These are phyloP conservation scores for Phanerotoma sp. DNA, from an alignment of 2,888 invertebrate genomes.

Conservation along the genomic window DNA sequence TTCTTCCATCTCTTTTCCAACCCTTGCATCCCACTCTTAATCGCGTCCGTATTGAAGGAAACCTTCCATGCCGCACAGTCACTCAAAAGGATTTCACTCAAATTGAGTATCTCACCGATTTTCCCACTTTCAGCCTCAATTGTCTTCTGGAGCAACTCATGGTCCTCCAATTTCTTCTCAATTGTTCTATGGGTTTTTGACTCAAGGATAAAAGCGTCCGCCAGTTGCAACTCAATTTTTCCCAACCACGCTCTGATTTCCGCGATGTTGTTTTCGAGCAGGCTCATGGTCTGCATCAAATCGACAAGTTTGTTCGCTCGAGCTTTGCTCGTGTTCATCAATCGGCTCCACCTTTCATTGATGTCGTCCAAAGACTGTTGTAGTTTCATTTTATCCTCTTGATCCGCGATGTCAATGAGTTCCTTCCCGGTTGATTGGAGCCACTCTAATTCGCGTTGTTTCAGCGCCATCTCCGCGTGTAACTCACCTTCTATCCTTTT, in stretches of 20 bases:
- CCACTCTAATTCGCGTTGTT: conserved; percentile 80
- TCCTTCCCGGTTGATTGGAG: conserved; percentile 68
- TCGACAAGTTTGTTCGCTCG: conserved; percentile 73
- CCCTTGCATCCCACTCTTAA: conserved; percentile 68
- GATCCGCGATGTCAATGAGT: conserved; percentile 66
- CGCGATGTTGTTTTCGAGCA: conserved; percentile 71
- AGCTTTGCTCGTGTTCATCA: conserved; percentile 67
- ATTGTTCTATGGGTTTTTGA: conserved; percentile 66
- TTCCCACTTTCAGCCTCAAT: conserved; percentile 78
- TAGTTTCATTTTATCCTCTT: conserved; percentile 63
- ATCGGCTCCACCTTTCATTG: conserved; percentile 69
- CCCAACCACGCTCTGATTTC: conserved; percentile 74
- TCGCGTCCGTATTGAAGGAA: conserved; percentile 70
- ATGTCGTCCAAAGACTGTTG: conserved; percentile 64
- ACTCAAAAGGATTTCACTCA: conserved; percentile 74
- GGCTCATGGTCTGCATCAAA: conserved; percentile 69
- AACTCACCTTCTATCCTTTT: conserved; percentile 73
- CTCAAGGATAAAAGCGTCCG: conserved; percentile 70
- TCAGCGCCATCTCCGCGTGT: conserved; percentile 72
- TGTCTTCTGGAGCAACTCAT: conserved; percentile 72
- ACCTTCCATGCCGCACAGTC: conserved; percentile 74
- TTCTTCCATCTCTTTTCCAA: conserved; percentile 79
- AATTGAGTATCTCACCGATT: conserved; percentile 75
- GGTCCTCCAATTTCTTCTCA: conserved; percentile 69
- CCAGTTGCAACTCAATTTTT: conserved; percentile 70